Conservation (phyloP, 2,888 invertebrate genomes). For the Melipona beecheii region DNA sequence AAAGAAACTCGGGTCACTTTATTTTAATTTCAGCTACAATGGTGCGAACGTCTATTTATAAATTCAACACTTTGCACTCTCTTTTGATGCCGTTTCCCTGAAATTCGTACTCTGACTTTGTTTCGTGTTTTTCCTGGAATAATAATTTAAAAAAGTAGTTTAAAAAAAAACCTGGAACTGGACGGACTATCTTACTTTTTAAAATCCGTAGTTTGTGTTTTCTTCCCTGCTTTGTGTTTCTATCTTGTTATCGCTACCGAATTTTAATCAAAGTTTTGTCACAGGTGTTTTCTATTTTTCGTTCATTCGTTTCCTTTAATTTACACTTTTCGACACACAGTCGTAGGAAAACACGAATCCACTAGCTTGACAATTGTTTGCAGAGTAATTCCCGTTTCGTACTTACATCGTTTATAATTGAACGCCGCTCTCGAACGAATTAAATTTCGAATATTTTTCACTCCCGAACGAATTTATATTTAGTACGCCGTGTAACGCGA, state of each 20-base stretch:
- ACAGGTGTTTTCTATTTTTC: neutral
- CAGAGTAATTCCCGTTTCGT: neutral
- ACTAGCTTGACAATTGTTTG: neutral
- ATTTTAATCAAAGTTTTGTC: neutral
- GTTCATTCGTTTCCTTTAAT: neutral
- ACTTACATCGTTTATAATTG: neutral
- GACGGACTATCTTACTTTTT: too few relatives aligned
- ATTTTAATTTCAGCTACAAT: neutral
- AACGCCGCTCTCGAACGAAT: neutral
- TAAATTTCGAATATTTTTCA: neutral
- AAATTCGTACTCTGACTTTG: neutral
- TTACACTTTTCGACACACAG: neutral
- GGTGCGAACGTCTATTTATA: too few relatives aligned
- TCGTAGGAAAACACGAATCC: neutral
- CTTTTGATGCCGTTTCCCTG: neutral
- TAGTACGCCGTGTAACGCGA: neutral
- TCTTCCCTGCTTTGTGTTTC: neutral
- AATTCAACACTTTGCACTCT: neutral
- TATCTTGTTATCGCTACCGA: neutral
- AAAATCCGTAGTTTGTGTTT: neutral
- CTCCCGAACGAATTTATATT: neutral
- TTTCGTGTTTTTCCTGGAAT: neutral
- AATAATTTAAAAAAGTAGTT: too few relatives aligned
- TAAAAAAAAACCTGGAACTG: neutral
- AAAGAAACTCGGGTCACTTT: neutral